phyloP scores from a whole-genome alignment of 2,888 invertebrate species.

The Leptura quadrifasciata region DNA sequence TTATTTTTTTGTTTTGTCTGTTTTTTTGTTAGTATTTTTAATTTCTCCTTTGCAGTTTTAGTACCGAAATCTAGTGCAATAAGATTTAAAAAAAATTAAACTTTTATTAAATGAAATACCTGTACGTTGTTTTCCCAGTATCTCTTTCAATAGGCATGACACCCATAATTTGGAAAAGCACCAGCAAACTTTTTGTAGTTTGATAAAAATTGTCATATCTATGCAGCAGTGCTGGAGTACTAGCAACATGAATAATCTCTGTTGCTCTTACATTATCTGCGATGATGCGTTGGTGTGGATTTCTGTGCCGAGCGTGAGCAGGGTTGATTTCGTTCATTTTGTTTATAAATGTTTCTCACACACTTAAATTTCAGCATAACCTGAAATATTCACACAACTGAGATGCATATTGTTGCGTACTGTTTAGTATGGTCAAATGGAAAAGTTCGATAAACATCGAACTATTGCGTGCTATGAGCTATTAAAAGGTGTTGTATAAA shows the following conservation, averaged over 20 bases:
- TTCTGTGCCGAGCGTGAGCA: slow-evolving; percentile 41
- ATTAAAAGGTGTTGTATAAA: slow-evolving; percentile 63
- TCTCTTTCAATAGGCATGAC: slow-evolving; percentile 84
- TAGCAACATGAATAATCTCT: slow-evolving; percentile 57
- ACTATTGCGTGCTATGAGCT: slow-evolving; percentile 64
- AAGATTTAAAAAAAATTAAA: too few species aligned
- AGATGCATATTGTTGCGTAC: not conserved
- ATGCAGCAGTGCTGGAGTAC: slow-evolving; percentile 76
- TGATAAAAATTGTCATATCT: slow-evolving; percentile 83
- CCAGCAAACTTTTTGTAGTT: slow-evolving; percentile 82
- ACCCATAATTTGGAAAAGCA: slow-evolving; percentile 85
- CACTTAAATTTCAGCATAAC: not conserved
- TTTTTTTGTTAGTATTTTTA: too few species aligned
- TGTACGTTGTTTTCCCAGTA: slow-evolving; percentile 72
- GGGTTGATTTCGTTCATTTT: slow-evolving; percentile 47
- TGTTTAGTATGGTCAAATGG: not conserved
- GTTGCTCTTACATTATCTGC: slow-evolving; percentile 42
- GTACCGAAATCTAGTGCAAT: too few species aligned
- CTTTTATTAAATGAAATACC: too few species aligned
- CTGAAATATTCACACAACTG: not conserved
- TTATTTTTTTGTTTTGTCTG: too few species aligned
- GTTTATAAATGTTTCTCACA: not conserved
- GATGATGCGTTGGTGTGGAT: slow-evolving; percentile 63
- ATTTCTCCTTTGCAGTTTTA: too few species aligned
- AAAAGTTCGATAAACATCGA: slow-evolving; percentile 39